These are phyloP conservation scores for Stomorhina lunata DNA, from an alignment of 2,888 invertebrate genomes.

Conservation along the genomic window DNA sequence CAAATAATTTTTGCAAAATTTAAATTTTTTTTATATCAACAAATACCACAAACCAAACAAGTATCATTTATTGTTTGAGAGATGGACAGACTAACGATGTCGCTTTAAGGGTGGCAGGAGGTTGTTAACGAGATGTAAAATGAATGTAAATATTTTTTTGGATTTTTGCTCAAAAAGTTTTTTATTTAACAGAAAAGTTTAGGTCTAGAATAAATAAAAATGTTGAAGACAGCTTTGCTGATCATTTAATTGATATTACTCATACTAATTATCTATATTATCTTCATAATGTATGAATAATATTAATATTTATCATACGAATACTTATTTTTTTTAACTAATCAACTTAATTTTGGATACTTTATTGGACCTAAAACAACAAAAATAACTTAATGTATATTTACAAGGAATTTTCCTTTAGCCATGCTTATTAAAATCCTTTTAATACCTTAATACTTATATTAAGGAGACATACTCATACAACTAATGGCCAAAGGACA, in stretches of 20 bases:
- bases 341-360: not conserved
- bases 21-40: slow-evolving; percentile 18
- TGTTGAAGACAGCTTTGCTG: too few relatives aligned
- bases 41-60: slow-evolving; percentile 51
- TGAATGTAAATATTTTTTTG: not conserved
- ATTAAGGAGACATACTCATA: not conserved
- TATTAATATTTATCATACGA: too few relatives aligned
- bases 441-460: too few relatives aligned
- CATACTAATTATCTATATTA: too few relatives aligned
- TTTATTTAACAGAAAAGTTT: not conserved
- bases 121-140: not conserved
- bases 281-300: too few relatives aligned
- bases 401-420: too few relatives aligned
- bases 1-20: not conserved
- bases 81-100: not conserved
- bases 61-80: slow-evolving; percentile 33
- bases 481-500: not conserved
- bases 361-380: not conserved
- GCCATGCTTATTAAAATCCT: too few relatives aligned
- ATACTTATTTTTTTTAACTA: not conserved
- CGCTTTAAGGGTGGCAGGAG: not conserved
- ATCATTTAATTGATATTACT: too few relatives aligned
- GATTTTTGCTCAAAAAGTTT: not conserved
- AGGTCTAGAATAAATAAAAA: too few relatives aligned
- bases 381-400: too few relatives aligned